phyloP scores from a whole-genome alignment of 2,888 invertebrate species.

The Leucophenga maculata region DNA sequence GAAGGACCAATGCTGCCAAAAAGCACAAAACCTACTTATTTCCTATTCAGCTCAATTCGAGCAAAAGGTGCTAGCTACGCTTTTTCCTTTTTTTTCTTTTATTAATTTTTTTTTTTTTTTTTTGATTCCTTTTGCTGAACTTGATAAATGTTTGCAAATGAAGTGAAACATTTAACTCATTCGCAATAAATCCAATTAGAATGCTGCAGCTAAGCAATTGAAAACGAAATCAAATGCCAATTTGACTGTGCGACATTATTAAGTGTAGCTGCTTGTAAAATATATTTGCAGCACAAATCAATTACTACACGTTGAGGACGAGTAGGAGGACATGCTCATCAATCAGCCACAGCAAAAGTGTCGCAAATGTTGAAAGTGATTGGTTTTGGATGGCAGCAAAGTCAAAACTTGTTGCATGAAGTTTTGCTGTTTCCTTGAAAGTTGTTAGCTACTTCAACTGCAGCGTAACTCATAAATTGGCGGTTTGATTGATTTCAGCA shows the following conservation, averaged over 20 bases:
- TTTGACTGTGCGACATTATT: slow-evolving; percentile 12
- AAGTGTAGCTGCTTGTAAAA: no score
- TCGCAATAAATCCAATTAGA: not conserved
- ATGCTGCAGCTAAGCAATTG: not conserved
- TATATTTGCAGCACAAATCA: not conserved
- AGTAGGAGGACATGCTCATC: not conserved
- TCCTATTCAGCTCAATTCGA: no score
- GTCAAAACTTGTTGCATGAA: not conserved
- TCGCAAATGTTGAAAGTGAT: no score
- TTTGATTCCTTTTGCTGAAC: not conserved
- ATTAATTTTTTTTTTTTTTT: no score
- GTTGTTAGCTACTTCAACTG: no score
- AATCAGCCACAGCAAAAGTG: not conserved
- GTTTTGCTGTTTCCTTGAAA: no score
- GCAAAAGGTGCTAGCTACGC: not conserved
- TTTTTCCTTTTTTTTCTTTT: not conserved
- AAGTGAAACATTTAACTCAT: slow-evolving; percentile 16
- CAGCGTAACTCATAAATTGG: no score
- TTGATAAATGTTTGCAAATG: slow-evolving; percentile 9
- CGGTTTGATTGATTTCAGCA: no score
- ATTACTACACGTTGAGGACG: not conserved
- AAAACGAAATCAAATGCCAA: slow-evolving; percentile 43
- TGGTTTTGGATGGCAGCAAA: no score
- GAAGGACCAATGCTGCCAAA: not conserved
- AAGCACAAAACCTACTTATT: not conserved